Conservation (phyloP, 2,888 invertebrate genomes). For the Kryphioiulus occultus region DNA sequence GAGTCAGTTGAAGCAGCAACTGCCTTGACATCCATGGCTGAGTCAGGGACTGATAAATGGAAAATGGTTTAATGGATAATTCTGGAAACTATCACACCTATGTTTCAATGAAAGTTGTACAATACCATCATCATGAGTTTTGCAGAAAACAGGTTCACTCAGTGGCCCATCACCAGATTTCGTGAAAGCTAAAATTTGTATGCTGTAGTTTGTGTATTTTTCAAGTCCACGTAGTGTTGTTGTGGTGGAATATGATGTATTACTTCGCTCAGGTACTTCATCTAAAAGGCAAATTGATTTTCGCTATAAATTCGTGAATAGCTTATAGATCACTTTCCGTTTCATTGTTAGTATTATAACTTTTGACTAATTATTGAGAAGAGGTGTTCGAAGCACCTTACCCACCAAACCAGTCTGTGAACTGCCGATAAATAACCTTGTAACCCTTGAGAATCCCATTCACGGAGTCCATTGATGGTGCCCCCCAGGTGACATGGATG, state of each 20-base stretch:
- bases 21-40: constrained; percentile 91
- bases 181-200: constrained; percentile 94
- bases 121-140: constrained; percentile 97
- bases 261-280: not conserved
- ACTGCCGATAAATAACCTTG: constrained; percentile 90
- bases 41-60: constrained; percentile 96
- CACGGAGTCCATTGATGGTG: constrained; percentile 87
- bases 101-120: too few relatives aligned
- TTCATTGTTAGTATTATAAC: too few relatives aligned
- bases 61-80: too few relatives aligned
- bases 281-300: not conserved
- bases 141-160: constrained; percentile 85
- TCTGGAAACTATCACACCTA: too few relatives aligned
- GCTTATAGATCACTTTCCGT: too few relatives aligned
- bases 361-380: too few relatives aligned
- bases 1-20: constrained; percentile 90
- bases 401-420: constrained; percentile 87
- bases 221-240: not conserved
- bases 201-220: constrained; percentile 80
- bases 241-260: not conserved
- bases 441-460: constrained; percentile 96
- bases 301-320: too few relatives aligned
- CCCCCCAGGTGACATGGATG: constrained; percentile 92
- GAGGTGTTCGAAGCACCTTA: constrained; percentile 63
- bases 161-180: constrained; percentile 94